phyloP scores from a whole-genome alignment of 2,888 invertebrate species.

The Liposcelis brunnea region DNA sequence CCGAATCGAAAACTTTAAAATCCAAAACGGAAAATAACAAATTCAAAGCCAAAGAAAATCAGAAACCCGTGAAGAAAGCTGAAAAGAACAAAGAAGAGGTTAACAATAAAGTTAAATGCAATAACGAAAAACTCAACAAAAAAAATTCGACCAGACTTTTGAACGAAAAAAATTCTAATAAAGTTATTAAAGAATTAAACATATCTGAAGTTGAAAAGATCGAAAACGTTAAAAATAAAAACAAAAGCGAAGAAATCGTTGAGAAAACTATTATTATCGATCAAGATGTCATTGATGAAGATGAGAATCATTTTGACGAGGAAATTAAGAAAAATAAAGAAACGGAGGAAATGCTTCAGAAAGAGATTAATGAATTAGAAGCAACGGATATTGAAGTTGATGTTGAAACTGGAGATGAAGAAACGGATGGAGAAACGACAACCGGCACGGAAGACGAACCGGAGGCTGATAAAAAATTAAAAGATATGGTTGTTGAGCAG shows the following conservation, averaged over 20 bases:
- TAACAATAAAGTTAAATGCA: conserved; percentile 17
- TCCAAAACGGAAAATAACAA: not conserved
- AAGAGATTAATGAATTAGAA: conserved; percentile 37
- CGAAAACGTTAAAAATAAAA: conserved; percentile 22
- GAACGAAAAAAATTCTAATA: conserved; percentile 19
- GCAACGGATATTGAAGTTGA: conserved; percentile 28
- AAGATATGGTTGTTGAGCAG: not conserved
- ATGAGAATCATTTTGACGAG: conserved; percentile 38
- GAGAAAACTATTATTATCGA: conserved; percentile 18
- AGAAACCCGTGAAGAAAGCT: conserved; percentile 25
- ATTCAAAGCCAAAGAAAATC: conserved; percentile 15
- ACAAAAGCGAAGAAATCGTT: conserved; percentile 25
- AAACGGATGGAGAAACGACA: conserved; percentile 22
- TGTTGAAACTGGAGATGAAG: conserved; percentile 66
- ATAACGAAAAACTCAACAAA: conserved; percentile 34
- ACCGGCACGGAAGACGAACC: conserved; percentile 24
- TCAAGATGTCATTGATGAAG: conserved; percentile 23
- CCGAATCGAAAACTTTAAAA: conserved; percentile 12
- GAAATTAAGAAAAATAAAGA: conserved; percentile 35
- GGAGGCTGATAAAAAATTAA: conserved; percentile 29
- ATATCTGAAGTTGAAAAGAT: conserved; percentile 15
- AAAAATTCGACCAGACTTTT: conserved; percentile 21
- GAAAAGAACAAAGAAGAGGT: not conserved
- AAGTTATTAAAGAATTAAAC: conserved; percentile 17
- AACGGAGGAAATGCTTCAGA: conserved; percentile 38